These are phyloP conservation scores for Notospermus geniculatus DNA, from an alignment of 1,140 invertebrate genomes.

Conservation along the genomic window DNA sequence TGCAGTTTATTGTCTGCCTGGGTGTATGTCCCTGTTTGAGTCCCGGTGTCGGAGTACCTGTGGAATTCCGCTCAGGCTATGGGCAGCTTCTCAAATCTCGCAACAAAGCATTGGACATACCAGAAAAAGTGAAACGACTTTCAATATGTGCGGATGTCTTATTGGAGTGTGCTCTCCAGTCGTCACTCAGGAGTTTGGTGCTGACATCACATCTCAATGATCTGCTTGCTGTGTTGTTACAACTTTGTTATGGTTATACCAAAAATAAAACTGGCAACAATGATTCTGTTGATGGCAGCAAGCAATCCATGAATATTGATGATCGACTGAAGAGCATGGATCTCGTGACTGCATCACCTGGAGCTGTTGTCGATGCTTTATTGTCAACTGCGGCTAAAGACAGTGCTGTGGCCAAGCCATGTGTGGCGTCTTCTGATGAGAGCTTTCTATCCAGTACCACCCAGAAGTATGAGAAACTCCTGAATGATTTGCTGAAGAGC, in stretches of 20 bases:
- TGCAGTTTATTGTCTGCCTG: conserved; percentile 64
- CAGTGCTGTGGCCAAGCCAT: not conserved
- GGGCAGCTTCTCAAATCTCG: conserved; percentile 15
- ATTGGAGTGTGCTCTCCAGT: conserved; percentile 48
- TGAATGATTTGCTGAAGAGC: conserved; percentile 60
- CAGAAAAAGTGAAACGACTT: conserved; percentile 20
- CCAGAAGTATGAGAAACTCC: conserved; percentile 55
- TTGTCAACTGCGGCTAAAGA: not conserved
- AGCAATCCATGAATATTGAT: not conserved
- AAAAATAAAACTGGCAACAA: not conserved
- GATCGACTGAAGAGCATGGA: not conserved
- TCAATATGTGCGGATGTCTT: conserved; percentile 36
- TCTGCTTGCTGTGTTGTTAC: conserved; percentile 67
- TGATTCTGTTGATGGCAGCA: too few relatives aligned
- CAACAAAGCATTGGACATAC: not conserved
- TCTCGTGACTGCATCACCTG: not conserved
- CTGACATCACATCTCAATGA: conserved; percentile 54
- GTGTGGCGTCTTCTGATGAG: not conserved
- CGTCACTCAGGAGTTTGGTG: conserved; percentile 51
- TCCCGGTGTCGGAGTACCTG: conserved; percentile 64
- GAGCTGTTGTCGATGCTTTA: not conserved
- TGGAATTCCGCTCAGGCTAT: conserved; percentile 40
- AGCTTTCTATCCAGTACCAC: not conserved
- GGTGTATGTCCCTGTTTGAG: conserved; percentile 67
- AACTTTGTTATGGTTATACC: conserved; percentile 61